These are phyloP conservation scores for Polypedilum pembai DNA, from an alignment of 1,140 invertebrate species.

Conservation along the genomic window DNA sequence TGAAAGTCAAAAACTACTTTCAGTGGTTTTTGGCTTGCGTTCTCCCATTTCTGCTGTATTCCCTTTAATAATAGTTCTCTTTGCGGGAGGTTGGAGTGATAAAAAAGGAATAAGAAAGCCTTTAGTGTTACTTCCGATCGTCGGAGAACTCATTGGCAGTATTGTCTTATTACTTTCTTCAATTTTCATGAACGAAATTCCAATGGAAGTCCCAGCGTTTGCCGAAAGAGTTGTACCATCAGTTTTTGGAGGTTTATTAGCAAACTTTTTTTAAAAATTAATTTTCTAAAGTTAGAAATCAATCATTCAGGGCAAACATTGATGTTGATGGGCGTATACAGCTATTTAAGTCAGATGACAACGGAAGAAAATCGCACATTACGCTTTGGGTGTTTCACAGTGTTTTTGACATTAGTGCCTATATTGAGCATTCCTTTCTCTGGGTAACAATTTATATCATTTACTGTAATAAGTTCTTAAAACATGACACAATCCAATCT, in stretches of 20 bases:
- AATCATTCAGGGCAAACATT: conserved; percentile 47
- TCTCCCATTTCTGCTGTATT: conserved; percentile 47
- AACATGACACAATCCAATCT: neutral
- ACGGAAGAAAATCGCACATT: conserved; percentile 51
- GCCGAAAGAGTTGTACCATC: conserved; percentile 46
- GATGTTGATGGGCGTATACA: conserved; percentile 55
- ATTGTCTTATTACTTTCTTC: conserved; percentile 44
- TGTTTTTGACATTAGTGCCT: conserved; percentile 40
- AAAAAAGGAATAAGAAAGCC: conserved; percentile 56
- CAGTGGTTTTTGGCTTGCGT: conserved; percentile 47
- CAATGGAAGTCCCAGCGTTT: conserved; percentile 43
- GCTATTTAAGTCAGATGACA: conserved; percentile 53
- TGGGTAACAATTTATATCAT: conserved; percentile 35
- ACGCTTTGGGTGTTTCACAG: conserved; percentile 44
- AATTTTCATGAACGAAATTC: conserved; percentile 45
- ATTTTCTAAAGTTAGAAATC: conserved; percentile 32
- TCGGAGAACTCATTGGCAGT: conserved; percentile 50
- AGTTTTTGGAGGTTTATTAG: conserved; percentile 46
- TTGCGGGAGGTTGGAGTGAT: conserved; percentile 59
- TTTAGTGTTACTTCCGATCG: conserved; percentile 52
- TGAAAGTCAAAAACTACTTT: conserved; percentile 51
- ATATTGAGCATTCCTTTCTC: conserved; percentile 38
- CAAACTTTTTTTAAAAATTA: conserved; percentile 50
- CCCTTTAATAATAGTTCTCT: conserved; percentile 52
- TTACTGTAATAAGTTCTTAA: neutral